Evolutionary conservation across 92 coral and sea anemone genomes (phyloP), one percentile per base, ranked within the genome.

Genomic region (Scolanthus callimorphus): DNA sequence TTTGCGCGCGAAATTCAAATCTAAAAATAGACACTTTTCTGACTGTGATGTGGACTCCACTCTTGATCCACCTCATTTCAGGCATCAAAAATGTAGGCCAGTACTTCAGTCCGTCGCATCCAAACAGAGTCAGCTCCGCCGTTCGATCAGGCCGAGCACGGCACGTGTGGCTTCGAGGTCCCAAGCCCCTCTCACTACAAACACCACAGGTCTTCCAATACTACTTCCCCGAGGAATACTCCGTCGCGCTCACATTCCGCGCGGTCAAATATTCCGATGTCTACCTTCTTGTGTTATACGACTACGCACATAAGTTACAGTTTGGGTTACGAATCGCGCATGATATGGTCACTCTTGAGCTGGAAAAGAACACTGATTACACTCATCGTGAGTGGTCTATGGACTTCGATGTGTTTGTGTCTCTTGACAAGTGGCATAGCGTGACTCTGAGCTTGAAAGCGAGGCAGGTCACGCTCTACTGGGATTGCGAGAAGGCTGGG

Each of bases 401-500:
- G 29, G 87, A 75, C 23, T 94, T 94, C 55, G 63, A 86, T 30
- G 99, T 89, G 17, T 65, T 74, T 49, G 57, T 84, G 34, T 29
- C 65, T 4, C 68, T 60, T 3, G 71, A 68, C 3, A 70, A 62
- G 26, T 94, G 99, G 99, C 89, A 88, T 49, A 84, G 84, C n/a
- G 66, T 73, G 25, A 85, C 96, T 8, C 66, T 94, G 34, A 81
- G 99, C 41, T 67, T 94, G 56, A 79, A 65, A 52, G 73, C 70
- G 19, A 75, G 74, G 30, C 77, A 66, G 8, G 73, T 81, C 1
- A 80, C 94, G 3, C 73, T 84, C 59, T 84, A 69, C 45, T 78
- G 85, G 88, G 85, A 94, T 71, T 94, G 99, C 69, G 62, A 70
- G 65, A 73, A 66, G 74, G 67, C 78, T 65, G 90, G 85, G 39